These are phyloP conservation scores for Nephrotoma guestfalica DNA, from an alignment of 2,888 invertebrate genomes.

Conservation along the genomic window DNA sequence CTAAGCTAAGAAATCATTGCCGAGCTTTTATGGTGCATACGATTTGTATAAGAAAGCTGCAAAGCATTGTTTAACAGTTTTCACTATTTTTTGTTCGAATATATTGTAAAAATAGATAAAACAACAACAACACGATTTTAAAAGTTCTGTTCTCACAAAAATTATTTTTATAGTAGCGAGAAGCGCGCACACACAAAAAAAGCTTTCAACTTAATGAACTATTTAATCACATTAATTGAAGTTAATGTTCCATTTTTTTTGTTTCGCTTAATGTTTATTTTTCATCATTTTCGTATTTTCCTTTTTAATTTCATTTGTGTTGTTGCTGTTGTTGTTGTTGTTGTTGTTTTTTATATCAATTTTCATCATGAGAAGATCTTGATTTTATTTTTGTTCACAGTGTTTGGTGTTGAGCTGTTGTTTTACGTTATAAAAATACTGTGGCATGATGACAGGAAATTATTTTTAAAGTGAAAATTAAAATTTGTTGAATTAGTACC, in stretches of 20 bases:
- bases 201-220: constrained; percentile 4
- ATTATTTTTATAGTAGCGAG: not conserved
- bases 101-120: not conserved
- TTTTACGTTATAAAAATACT: not conserved
- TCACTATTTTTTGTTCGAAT: not conserved
- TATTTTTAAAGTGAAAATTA: not conserved
- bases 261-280: not conserved
- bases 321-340: not conserved
- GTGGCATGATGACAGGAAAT: not conserved
- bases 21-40: not conserved
- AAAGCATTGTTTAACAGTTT: not conserved
- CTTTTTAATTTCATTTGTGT: not conserved
- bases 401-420: not conserved
- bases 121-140: not conserved
- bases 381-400: not conserved
- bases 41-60: not conserved
- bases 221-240: constrained; percentile 2
- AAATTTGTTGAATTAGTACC: not conserved
- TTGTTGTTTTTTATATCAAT: not conserved
- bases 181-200: not conserved
- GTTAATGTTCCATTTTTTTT: not conserved
- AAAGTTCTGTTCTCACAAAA: not conserved
- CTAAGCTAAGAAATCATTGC: not conserved
- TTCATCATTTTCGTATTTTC: not conserved
- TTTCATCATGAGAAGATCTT: not conserved